Conservation (phyloP, 1,140 invertebrate genomes). For the Thereuonema tuberculata region DNA sequence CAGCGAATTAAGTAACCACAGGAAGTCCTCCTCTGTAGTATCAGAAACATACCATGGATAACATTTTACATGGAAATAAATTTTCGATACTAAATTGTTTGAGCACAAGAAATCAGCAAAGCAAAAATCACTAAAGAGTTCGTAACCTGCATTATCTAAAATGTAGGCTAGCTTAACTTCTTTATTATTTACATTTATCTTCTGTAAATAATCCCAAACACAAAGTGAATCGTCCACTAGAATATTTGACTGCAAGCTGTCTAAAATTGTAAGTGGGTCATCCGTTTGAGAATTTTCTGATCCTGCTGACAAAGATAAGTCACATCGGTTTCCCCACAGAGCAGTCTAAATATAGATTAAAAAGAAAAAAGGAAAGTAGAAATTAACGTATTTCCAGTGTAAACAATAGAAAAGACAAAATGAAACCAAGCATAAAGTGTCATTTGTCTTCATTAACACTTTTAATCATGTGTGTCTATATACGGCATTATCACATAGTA, state of each 20-base stretch:
- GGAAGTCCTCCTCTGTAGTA: constrained; percentile 57
- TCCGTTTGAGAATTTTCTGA: constrained; percentile 37
- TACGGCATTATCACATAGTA: too few relatives aligned
- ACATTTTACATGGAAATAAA: constrained; percentile 74
- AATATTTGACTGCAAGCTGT: constrained; percentile 48
- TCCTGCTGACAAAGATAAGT: constrained; percentile 72
- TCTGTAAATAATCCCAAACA: neutral
- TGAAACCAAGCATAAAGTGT: too few relatives aligned
- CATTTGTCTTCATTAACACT: too few relatives aligned
- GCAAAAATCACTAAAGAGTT: constrained; percentile 80
- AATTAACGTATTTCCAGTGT: too few relatives aligned
- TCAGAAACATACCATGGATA: constrained; percentile 97
- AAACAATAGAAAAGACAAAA: too few relatives aligned
- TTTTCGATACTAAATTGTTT: constrained; percentile 46
- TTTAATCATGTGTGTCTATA: too few relatives aligned
- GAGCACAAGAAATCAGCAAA: constrained; percentile 62
- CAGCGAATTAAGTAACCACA: constrained; percentile 43
- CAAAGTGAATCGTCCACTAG: constrained; percentile 49
- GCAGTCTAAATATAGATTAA: constrained; percentile 31
- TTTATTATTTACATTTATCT: constrained; percentile 6
- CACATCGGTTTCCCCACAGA: constrained; percentile 60
- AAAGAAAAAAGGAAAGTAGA: neutral
- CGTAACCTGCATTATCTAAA: constrained; percentile 87
- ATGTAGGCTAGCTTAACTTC: constrained; percentile 51
- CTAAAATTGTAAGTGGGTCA: constrained; percentile 47